phyloP scores from a whole-genome alignment of 2,113 vertebrate genomes.

The Rhadina sibilatrix region DNA sequence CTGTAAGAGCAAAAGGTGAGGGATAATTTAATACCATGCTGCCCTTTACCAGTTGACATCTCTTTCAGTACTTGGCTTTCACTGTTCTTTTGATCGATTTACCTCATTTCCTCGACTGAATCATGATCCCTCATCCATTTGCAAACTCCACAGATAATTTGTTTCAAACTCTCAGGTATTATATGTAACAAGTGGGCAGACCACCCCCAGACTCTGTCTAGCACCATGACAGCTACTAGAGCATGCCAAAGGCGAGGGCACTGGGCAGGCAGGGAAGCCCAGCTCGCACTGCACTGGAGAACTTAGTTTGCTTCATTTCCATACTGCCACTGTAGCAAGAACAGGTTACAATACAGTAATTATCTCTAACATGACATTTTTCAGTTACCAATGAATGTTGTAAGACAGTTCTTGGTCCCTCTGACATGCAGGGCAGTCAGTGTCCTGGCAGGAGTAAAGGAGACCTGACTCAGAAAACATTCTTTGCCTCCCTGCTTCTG shows the following conservation, averaged over 20 bases:
- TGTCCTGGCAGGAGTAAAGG: neutral
- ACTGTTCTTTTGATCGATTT: constrained; percentile 14
- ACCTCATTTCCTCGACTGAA: constrained; percentile 19
- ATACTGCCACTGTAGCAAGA: neutral
- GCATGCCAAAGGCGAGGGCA: neutral
- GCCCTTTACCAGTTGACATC: constrained; percentile 49
- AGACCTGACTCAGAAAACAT: neutral
- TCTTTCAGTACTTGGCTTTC: neutral
- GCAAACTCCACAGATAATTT: neutral
- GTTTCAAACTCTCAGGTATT: neutral
- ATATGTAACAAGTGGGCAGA: neutral
- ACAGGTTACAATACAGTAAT: neutral
- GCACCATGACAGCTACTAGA: neutral
- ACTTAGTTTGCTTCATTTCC: neutral
- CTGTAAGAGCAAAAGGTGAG: constrained; percentile 50
- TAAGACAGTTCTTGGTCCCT: neutral
- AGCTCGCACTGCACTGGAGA: neutral
- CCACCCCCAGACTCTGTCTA: neutral
- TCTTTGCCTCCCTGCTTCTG: neutral
- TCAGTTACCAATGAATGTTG: neutral
- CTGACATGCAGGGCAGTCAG: rapidly evolving
- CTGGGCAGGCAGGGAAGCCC: neutral
- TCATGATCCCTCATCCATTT: neutral
- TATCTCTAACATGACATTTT: neutral
- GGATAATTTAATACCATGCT: constrained; percentile 33